phyloP scores from a whole-genome alignment of 1,140 invertebrate genomes.

The Drosophila ohnishii region DNA sequence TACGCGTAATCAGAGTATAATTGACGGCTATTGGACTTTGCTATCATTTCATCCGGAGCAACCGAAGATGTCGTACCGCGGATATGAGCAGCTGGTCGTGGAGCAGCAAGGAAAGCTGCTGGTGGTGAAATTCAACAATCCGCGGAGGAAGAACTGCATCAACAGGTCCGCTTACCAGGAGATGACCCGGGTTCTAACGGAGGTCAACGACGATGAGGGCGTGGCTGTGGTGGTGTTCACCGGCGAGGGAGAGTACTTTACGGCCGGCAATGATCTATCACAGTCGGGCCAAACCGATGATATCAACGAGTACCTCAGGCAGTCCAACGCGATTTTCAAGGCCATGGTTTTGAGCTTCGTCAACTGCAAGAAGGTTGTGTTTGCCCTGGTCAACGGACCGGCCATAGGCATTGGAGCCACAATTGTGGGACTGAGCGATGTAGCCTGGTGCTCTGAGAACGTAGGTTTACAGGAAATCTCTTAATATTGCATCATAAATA shows the following conservation, averaged over 20 bases:
- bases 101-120: slow-evolving; percentile 65
- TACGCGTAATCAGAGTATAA: slow-evolving; percentile 18
- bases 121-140: slow-evolving; percentile 89
- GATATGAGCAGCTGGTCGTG: slow-evolving; percentile 53
- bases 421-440: slow-evolving; percentile 92
- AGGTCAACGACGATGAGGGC: slow-evolving; percentile 60
- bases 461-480: slow-evolving; percentile 70
- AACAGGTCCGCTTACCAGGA: slow-evolving; percentile 76
- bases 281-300: slow-evolving; percentile 18
- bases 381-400: slow-evolving; percentile 96
- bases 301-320: slow-evolving; percentile 32
- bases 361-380: slow-evolving; percentile 93
- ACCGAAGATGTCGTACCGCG: slow-evolving; percentile 57
- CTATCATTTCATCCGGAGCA: slow-evolving; percentile 7
- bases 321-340: slow-evolving; percentile 62
- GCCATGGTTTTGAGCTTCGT: slow-evolving; percentile 92
- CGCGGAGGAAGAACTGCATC: slow-evolving; percentile 92
- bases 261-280: slow-evolving; percentile 67
- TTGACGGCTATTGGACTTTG: slow-evolving; percentile 38
- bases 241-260: slow-evolving; percentile 67
- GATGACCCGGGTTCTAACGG: slow-evolving; percentile 44
- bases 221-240: slow-evolving; percentile 65
- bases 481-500: background rate
- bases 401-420: slow-evolving; percentile 96
- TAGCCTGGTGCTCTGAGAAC: slow-evolving; percentile 92